Evolutionary conservation across 2,888 invertebrate species (phyloP).

Genomic region (Synanthedon vespiformis): DNA sequence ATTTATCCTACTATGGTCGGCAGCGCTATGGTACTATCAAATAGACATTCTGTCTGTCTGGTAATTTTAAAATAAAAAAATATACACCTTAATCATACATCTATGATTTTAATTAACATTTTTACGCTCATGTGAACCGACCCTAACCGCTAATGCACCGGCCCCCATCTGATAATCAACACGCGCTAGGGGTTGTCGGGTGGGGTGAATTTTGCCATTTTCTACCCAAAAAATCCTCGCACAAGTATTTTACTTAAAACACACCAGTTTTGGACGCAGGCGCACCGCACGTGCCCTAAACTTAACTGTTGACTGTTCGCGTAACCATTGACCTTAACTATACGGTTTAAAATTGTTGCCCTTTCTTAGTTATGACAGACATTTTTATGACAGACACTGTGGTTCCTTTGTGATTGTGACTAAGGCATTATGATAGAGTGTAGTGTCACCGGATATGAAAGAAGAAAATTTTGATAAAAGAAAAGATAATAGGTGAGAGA

Average conservation of each 20-base stretch:
- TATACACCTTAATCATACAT: no score
- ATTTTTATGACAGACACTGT: no score
- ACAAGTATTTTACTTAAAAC: conserved; percentile 64
- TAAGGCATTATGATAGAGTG: neutral
- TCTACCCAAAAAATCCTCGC: conserved; percentile 43
- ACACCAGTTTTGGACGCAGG: conserved; percentile 54
- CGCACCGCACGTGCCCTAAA: conserved; percentile 49
- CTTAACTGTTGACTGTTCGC: neutral
- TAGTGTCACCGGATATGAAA: conserved; percentile 19
- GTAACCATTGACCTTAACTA: neutral
- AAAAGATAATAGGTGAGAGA: conserved; percentile 32
- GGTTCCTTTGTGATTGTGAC: no score
- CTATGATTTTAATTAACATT: no score
- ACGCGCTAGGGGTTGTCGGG: conserved; percentile 38
- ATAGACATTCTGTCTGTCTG: neutral
- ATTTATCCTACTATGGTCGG: no score
- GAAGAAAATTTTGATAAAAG: conserved; percentile 30
- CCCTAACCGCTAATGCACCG: conserved; percentile 44
- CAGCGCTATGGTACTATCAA: no score
- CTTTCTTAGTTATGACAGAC: no score
- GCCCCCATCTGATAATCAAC: conserved; percentile 52
- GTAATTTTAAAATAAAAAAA: neutral
- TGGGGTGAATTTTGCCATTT: conserved; percentile 64
- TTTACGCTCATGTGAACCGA: conserved; percentile 30
- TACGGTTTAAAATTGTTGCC: no score